These are phyloP conservation scores for Coregonus ussuriensis DNA, from an alignment of 2,797 vertebrate species.

Conservation along the genomic window DNA sequence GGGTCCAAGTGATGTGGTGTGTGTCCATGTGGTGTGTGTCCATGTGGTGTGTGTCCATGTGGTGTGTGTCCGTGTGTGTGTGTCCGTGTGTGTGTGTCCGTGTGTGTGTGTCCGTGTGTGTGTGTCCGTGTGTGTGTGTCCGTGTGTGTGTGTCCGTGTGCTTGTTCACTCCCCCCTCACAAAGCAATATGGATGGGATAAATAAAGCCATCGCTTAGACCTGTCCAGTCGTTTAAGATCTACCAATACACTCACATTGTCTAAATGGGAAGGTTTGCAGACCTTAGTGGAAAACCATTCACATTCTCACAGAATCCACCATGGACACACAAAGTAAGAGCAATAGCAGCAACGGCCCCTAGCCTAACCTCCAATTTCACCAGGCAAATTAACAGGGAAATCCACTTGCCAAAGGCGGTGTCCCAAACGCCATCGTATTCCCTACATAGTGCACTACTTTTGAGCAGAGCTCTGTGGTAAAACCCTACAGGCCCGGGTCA, in stretches of 20 bases:
- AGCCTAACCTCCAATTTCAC: not conserved
- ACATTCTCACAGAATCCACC: not conserved
- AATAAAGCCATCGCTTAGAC: not conserved
- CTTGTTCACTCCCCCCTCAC: no score
- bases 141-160: no score
- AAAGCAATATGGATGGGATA: no score
- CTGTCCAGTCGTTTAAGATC: not conserved
- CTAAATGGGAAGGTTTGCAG: not conserved
- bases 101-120: no score
- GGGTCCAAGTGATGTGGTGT: constrained; percentile 7
- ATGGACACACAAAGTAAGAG: not conserved
- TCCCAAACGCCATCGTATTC: not conserved
- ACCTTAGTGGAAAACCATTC: not conserved
- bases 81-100: no score
- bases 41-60: not conserved
- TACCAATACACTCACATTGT: no score
- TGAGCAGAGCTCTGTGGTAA: not conserved
- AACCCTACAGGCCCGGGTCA: not conserved
- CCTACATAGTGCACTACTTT: no score
- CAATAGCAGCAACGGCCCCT: not conserved
- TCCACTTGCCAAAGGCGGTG: not conserved
- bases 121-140: no score
- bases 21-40: not conserved
- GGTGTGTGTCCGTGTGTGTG: no score
- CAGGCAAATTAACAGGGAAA: constrained; percentile 35